phyloP scores from a whole-genome alignment of 2,797 vertebrate species.

The Nannoperca australis region DNA sequence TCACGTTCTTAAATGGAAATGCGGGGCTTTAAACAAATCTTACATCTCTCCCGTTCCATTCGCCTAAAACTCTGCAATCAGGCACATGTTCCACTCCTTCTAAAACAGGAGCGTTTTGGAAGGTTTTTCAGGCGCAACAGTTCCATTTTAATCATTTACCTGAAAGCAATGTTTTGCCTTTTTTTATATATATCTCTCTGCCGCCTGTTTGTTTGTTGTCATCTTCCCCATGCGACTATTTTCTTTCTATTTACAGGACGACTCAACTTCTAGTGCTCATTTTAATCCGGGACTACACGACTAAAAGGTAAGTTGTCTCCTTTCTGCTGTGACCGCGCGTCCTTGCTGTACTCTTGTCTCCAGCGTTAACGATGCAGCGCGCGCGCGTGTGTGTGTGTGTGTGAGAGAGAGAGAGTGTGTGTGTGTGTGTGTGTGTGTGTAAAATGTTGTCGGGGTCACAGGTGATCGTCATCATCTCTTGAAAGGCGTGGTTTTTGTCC shows the following conservation, averaged over 20 bases:
- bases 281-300: constrained; percentile 76
- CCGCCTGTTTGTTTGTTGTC: constrained; percentile 82
- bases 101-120: constrained; percentile 83
- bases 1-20: constrained; percentile 94
- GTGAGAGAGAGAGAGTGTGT: constrained; percentile 31
- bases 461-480: constrained; percentile 87
- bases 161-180: constrained; percentile 79
- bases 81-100: constrained; percentile 85
- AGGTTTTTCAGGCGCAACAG: constrained; percentile 79
- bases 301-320: constrained; percentile 83
- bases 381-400: constrained; percentile 27
- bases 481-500: constrained; percentile 89
- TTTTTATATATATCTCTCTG: constrained; percentile 73
- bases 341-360: constrained; percentile 71
- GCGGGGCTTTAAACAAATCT: constrained; percentile 92
- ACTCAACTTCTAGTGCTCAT: constrained; percentile 64
- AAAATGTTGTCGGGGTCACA: constrained; percentile 84
- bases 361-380: constrained; percentile 50
- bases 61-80: constrained; percentile 91
- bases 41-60: constrained; percentile 92
- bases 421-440: constrained; percentile 39
- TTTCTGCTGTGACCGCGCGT: constrained; percentile 71
- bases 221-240: constrained; percentile 67
- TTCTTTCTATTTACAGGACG: constrained; percentile 79
- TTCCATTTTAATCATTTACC: constrained; percentile 87